Conservation (phyloP, 64 coral and sea anemone species). For the Stichodactyla mertensii region DNA sequence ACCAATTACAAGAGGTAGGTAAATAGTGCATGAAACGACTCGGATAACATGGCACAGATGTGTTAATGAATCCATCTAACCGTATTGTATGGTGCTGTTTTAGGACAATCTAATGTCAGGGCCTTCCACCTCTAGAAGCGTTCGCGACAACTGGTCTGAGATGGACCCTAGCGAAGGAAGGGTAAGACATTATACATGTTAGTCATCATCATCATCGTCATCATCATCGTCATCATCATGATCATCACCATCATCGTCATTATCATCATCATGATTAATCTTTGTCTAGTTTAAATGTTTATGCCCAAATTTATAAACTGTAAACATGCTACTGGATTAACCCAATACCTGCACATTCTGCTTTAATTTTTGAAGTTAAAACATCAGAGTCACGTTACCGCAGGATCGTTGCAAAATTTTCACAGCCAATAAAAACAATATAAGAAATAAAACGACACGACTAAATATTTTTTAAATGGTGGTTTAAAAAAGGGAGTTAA, state of each 20-base stretch:
- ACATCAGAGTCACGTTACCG: too few relatives aligned
- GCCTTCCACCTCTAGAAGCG: background rate
- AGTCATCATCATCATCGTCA: background rate
- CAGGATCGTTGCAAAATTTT: too few relatives aligned
- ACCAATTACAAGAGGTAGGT: slow-evolving; percentile 23
- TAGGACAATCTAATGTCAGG: background rate
- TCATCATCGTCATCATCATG: background rate
- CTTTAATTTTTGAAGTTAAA: too few relatives aligned
- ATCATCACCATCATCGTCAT: background rate
- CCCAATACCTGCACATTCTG: too few relatives aligned
- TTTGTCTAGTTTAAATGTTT: too few relatives aligned
- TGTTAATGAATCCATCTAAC: background rate
- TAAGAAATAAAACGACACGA: too few relatives aligned
- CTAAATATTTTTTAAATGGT: too few relatives aligned
- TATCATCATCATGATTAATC: background rate
- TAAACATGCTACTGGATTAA: too few relatives aligned
- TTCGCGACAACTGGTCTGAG: slow-evolving; percentile 18
- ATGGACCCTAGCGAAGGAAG: slow-evolving; percentile 17
- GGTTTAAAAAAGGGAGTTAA: too few relatives aligned
- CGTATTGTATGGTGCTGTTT: background rate
- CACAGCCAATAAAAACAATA: too few relatives aligned
- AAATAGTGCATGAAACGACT: background rate
- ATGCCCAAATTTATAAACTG: too few relatives aligned
- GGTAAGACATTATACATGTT: background rate
- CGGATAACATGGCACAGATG: background rate